Evolutionary conservation across 2,113 vertebrate species (phyloP).

Genomic region (Lontra canadensis): DNA sequence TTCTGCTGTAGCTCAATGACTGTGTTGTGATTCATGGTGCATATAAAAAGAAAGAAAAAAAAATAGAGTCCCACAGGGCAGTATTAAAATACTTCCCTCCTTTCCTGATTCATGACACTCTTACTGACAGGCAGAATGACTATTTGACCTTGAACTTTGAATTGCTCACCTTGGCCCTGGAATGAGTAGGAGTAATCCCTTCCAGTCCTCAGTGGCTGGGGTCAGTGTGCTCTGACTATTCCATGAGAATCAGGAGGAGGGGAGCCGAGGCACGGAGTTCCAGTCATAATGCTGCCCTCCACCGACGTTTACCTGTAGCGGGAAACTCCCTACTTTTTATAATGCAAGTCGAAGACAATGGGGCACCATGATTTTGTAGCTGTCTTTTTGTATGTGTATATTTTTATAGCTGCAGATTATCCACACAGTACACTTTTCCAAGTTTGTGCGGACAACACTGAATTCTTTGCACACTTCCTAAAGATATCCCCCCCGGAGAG

Average conservation of each 20-base stretch:
- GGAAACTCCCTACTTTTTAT: slow-evolving; percentile 77
- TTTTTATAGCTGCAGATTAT: slow-evolving; percentile 83
- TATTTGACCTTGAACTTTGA: slow-evolving; percentile 40
- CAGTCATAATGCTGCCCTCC: slow-evolving; percentile 41
- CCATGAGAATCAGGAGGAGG: slow-evolving; percentile 58
- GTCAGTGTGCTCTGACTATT: slow-evolving; percentile 43
- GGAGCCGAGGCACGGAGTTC: not conserved
- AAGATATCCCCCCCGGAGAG: not conserved
- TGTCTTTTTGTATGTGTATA: slow-evolving; percentile 87
- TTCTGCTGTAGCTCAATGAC: slow-evolving; percentile 33
- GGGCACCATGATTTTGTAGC: slow-evolving; percentile 82
- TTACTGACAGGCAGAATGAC: slow-evolving; percentile 52
- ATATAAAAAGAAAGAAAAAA: not conserved
- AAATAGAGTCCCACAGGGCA: slow-evolving; percentile 37
- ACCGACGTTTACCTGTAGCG: slow-evolving; percentile 57
- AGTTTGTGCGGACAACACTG: slow-evolving; percentile 62
- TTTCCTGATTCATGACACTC: slow-evolving; percentile 46
- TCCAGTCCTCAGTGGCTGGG: slow-evolving; percentile 37
- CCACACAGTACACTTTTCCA: slow-evolving; percentile 76
- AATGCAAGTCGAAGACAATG: slow-evolving; percentile 70
- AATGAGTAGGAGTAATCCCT: slow-evolving; percentile 26
- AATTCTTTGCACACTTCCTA: slow-evolving; percentile 79
- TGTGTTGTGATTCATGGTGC: slow-evolving; percentile 64
- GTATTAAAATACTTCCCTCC: slow-evolving; percentile 66
- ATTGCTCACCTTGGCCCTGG: not conserved